Evolutionary conservation across 2,888 invertebrate species (phyloP).

Genomic region (Morinoia aosen): DNA sequence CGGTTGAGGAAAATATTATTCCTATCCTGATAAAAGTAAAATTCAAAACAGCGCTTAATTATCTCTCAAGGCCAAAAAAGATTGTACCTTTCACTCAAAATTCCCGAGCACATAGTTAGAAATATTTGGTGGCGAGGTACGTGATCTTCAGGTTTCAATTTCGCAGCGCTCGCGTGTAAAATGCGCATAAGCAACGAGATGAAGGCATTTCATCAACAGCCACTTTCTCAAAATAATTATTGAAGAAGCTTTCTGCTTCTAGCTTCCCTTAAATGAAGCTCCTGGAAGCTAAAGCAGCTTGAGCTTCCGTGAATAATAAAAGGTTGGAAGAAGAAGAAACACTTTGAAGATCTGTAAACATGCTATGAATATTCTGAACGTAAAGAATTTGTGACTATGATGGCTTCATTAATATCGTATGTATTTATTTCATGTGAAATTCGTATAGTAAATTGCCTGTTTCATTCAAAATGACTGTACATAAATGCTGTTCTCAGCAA

Average conservation of each 20-base stretch:
- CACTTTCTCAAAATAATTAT: neutral
- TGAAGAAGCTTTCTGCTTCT: neutral
- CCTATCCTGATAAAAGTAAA: neutral
- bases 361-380: neutral
- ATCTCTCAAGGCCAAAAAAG: neutral
- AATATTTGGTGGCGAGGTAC: neutral
- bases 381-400: neutral
- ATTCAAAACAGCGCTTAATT: neutral
- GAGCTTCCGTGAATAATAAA: neutral
- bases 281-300: neutral
- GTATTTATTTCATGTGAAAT: neutral
- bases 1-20: neutral
- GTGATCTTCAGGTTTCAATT: neutral
- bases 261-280: neutral
- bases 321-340: neutral
- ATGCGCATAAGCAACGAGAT: neutral
- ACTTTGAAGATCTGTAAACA: neutral
- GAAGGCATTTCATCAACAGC: neutral
- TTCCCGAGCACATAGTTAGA: neutral
- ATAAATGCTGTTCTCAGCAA: neutral
- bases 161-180: neutral
- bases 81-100: neutral
- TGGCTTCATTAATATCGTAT: neutral
- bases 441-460: neutral
- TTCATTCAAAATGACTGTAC: neutral